Evolutionary conservation across 2,888 invertebrate genomes (phyloP).

Genomic region (Megastigmus dorsalis): DNA sequence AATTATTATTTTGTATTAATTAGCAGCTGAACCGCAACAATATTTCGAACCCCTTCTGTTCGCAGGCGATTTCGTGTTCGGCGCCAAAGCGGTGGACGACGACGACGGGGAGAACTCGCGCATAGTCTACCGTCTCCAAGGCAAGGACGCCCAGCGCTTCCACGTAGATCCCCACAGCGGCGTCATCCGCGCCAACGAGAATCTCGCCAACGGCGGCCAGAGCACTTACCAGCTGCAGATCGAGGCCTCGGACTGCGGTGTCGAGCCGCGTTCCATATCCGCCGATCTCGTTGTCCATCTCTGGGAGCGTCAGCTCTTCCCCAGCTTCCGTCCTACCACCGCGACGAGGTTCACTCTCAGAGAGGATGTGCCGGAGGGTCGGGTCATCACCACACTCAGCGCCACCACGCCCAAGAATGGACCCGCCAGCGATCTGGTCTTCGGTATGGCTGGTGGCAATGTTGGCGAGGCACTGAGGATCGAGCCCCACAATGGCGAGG

Average conservation of each 20-base stretch:
- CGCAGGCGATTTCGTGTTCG: constrained; percentile 87
- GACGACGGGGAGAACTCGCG: constrained; percentile 89
- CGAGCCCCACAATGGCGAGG: constrained; percentile 85
- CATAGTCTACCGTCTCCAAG: constrained; percentile 86
- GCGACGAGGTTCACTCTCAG: constrained; percentile 85
- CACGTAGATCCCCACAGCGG: constrained; percentile 87
- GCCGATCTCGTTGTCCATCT: constrained; percentile 86
- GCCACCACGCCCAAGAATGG: constrained; percentile 89
- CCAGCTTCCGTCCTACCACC: constrained; percentile 79
- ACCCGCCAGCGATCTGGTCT: constrained; percentile 82
- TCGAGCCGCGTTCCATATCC: constrained; percentile 81
- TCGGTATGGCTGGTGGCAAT: constrained; percentile 95
- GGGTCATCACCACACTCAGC: constrained; percentile 84
- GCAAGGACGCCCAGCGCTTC: constrained; percentile 87
- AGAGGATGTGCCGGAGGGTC: constrained; percentile 87
- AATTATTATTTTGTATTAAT: no score
- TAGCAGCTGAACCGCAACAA: no score
- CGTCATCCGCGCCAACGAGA: constrained; percentile 87
- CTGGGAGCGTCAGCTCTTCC: constrained; percentile 86
- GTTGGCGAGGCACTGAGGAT: constrained; percentile 90
- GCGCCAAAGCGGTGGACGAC: constrained; percentile 89
- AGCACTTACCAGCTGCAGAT: constrained; percentile 83
- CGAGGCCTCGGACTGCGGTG: constrained; percentile 88
- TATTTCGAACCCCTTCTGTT: no score
- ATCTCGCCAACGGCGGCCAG: constrained; percentile 79